Evolutionary conservation across 2,888 invertebrate species (phyloP).

Genomic region (Esperia sulphurella): DNA sequence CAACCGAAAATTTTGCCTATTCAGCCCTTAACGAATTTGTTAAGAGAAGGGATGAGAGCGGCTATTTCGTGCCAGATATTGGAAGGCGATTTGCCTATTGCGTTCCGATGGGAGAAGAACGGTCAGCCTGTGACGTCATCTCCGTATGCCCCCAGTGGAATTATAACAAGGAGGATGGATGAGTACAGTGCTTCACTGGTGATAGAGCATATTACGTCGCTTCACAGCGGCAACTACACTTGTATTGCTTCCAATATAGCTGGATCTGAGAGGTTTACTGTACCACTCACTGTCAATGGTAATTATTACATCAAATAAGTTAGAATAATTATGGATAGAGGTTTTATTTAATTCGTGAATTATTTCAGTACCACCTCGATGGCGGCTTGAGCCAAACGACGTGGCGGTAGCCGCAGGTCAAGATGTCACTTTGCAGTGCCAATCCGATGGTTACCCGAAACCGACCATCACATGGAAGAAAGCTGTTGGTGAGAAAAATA

Average conservation of each 20-base stretch:
- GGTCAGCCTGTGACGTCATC: conserved; percentile 86
- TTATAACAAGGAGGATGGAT: conserved; percentile 81
- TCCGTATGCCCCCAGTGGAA: conserved; percentile 73
- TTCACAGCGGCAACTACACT: conserved; percentile 94
- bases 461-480: conserved; percentile 94
- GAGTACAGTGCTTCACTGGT: conserved; percentile 92
- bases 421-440: conserved; percentile 91
- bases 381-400: conserved; percentile 91
- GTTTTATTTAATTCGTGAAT: not conserved
- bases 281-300: conserved; percentile 91
- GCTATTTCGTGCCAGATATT: conserved; percentile 94
- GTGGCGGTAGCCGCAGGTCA: conserved; percentile 90
- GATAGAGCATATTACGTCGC: conserved; percentile 90
- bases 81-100: conserved; percentile 95
- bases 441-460: conserved; percentile 94
- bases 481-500: conserved; percentile 83
- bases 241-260: conserved; percentile 94
- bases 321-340: not conserved
- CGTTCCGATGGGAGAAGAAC: conserved; percentile 95
- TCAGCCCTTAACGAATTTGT: conserved; percentile 88
- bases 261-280: conserved; percentile 86
- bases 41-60: conserved; percentile 91
- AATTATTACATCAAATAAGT: conserved; percentile 27
- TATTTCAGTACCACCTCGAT: conserved; percentile 89
- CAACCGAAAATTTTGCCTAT: conserved; percentile 92